A percentile compares a stretch with the other conserved stretches of the same genome.
Evolutionary conservation across 1,140 invertebrate species (phyloP).

Genomic region (Macrotrachela quadricornifera): DNA sequence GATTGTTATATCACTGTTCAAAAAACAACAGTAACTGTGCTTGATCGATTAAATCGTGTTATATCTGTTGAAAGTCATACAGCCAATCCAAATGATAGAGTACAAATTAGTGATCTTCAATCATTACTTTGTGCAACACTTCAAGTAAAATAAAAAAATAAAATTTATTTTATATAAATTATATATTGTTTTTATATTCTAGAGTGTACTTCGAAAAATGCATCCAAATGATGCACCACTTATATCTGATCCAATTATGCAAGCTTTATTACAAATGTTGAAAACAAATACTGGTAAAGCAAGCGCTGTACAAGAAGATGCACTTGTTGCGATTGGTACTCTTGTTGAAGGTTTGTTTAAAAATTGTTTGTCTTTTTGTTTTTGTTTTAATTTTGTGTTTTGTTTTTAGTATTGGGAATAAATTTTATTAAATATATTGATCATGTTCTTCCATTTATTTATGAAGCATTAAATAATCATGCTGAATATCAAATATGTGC

Average conservation of each 20-base stretch:
- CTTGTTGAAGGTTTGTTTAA: slow-evolving; percentile 56
- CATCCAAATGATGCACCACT: slow-evolving; percentile 74
- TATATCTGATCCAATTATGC: slow-evolving; percentile 87
- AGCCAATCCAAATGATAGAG: slow-evolving; percentile 45
- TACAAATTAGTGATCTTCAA: slow-evolving; percentile 86
- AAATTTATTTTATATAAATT: no score
- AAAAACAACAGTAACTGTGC: slow-evolving; percentile 78
- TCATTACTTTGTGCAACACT: slow-evolving; percentile 86
- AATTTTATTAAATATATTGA: slow-evolving; percentile 89
- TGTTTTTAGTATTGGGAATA: slow-evolving; percentile 41
- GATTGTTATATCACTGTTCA: slow-evolving; percentile 93
- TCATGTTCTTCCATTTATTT: slow-evolving; percentile 72
- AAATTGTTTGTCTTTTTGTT: no score
- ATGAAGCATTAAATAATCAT: slow-evolving; percentile 69
- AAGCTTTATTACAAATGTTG: slow-evolving; percentile 51
- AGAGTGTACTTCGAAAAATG: slow-evolving; percentile 41
- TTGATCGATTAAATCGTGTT: slow-evolving; percentile 72
- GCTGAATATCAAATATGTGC: slow-evolving; percentile 80
- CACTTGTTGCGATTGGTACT: slow-evolving; percentile 80
- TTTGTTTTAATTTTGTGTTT: no score
- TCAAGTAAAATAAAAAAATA: slow-evolving; percentile 19
- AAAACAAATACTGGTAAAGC: slow-evolving; percentile 47
- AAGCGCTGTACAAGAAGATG: slow-evolving; percentile 94
- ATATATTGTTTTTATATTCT: no score
- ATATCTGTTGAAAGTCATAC: slow-evolving; percentile 60